A percentile compares a stretch with the other conserved stretches of the same genome.
Conservation (phyloP, 2,113 vertebrate genomes). For the Pachyramphus minor region DNA sequence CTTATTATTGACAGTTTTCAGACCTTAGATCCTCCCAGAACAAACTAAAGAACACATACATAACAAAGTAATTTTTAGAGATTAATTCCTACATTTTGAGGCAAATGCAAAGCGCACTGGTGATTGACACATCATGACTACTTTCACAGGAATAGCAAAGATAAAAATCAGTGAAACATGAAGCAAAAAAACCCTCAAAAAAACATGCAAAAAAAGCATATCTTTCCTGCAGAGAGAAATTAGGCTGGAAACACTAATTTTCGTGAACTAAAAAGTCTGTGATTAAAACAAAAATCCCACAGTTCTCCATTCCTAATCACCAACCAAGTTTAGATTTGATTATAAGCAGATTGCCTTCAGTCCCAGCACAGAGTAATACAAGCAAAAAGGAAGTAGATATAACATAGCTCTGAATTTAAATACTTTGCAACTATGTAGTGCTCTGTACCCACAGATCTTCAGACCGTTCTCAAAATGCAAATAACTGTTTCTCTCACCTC, state of each 20-base stretch:
- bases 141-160: not conserved
- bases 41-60: not conserved
- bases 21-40: not conserved
- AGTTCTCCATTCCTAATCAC: not conserved
- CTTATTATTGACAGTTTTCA: not conserved
- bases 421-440: not conserved
- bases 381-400: not conserved
- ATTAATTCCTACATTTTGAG: not conserved
- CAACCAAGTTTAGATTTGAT: not conserved
- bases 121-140: not conserved
- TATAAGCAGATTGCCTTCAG: not conserved
- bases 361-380: not conserved
- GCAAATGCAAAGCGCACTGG: not conserved
- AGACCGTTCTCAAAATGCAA: not conserved
- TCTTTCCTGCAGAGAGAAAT: not conserved
- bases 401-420: not conserved
- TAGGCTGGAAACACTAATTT: not conserved
- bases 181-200: not conserved
- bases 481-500: not conserved
- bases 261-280: not conserved
- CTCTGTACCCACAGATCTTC: not conserved
- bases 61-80: not conserved
- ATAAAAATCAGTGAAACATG: not conserved
- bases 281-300: not conserved
- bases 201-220: not conserved